Evolutionary conservation across 2,113 vertebrate genomes (phyloP), one percentile per base, ranked within the genome.

Genomic region (Alligator mississippiensis): DNA sequence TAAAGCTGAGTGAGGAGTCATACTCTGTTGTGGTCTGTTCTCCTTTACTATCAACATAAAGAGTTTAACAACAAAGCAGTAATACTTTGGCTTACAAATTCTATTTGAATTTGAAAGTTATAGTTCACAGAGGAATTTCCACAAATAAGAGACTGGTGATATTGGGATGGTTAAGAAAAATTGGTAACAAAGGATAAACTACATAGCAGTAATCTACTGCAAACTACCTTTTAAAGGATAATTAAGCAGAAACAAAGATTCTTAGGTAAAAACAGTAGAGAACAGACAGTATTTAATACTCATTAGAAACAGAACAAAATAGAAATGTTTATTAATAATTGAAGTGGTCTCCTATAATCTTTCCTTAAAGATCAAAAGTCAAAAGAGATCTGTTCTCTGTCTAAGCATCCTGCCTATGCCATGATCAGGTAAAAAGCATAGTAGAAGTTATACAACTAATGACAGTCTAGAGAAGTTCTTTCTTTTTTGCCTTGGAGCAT

Each of bases 381-480:
- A 64, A 5, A 81, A 57, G 78, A 83, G 0, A 89, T 27, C 5
- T 79, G 75, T 9, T 15, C 5, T 55, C 24, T 34, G 2, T 11
- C 25, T 66, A 75, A 7, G 5, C 55, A 18, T 1, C 1, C 24
- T 21, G 78, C 6, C 84, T 18, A 57, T 5, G 0, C 0, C 8
- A 60, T n/a, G 25, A 77, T 38, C 70, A 72, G 34, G 47, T 47
- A 47, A 47, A 47, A 47, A 47, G 47, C 47, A 47, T 47, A 47
- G 9, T 47, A 47, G 47, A 47, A 47, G 47, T 47, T 47, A 47
- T 1, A 0, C 54, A 77, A 55, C 11, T 54, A 93, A 30, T 38
- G 21, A 82, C 19, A 58, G 4, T 2, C 19, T 55, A 88, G 62
- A 78, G 27, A 57, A 5, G 6, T 8, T 0, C 80, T 80, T 84